Conservation (phyloP, 92 coral and sea anemone species). For the Blastomussa wellsi region DNA sequence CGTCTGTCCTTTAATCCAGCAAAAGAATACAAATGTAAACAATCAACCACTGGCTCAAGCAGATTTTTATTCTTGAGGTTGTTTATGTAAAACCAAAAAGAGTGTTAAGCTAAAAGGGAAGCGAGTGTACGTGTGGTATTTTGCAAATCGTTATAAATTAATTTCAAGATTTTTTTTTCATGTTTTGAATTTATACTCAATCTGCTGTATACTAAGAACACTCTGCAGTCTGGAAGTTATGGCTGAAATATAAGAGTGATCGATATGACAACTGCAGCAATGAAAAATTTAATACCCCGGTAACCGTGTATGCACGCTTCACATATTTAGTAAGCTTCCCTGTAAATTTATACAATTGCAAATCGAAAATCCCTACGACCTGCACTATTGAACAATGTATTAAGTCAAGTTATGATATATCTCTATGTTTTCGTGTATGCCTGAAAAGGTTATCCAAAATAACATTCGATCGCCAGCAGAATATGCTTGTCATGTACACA, state of each 20-base stretch:
- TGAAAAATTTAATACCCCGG: neutral
- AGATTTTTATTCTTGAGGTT: neutral
- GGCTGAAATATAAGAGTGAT: neutral
- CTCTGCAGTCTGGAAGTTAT: neutral
- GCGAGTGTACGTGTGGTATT: too few relatives aligned
- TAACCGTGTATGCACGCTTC: neutral
- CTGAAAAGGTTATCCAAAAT: too few relatives aligned
- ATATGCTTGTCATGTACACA: neutral
- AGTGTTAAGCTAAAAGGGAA: neutral
- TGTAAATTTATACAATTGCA: neutral
- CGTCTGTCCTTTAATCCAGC: conserved; percentile 3
- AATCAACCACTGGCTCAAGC: neutral
- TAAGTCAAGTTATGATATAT: neutral
- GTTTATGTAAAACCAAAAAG: neutral
- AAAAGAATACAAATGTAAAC: conserved; percentile 12
- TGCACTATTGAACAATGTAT: neutral
- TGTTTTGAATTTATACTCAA: neutral
- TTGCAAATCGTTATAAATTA: too few relatives aligned
- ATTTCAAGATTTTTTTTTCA: too few relatives aligned
- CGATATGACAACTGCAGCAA: neutral
- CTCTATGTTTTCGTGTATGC: neutral
- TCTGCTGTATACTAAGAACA: neutral
- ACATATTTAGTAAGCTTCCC: neutral
- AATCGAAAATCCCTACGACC: neutral
- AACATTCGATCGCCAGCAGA: neutral